A percentile compares a stretch with the other conserved stretches of the same genome.
These are phyloP conservation scores for Cydia fagiglandana DNA, from an alignment of 1,140 invertebrate species.

Conservation along the genomic window DNA sequence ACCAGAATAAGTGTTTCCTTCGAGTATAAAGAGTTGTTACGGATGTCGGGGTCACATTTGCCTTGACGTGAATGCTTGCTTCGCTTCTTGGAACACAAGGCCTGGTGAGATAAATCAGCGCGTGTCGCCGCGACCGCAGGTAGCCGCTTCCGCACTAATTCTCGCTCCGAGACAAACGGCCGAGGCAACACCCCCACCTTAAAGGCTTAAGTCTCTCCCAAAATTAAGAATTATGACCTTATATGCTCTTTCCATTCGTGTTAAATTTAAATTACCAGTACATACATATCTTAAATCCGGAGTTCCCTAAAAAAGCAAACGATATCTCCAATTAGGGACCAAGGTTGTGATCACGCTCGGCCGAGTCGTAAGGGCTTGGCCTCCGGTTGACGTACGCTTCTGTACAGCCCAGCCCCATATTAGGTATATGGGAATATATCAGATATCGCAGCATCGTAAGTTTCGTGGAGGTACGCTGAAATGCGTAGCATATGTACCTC, in stretches of 20 bases:
- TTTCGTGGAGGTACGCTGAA: too few relatives aligned
- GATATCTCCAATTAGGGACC: too few relatives aligned
- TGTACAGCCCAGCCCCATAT: too few relatives aligned
- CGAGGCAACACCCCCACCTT: slow-evolving; percentile 1
- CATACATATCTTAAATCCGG: background rate
- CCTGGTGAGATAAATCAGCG: slow-evolving; percentile 10
- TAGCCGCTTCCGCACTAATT: slow-evolving; percentile 31
- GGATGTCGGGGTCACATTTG: too few relatives aligned
- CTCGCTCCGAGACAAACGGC: slow-evolving; percentile 29
- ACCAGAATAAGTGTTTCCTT: background rate
- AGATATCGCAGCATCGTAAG: too few relatives aligned
- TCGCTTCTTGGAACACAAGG: background rate
- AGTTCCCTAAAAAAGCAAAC: too few relatives aligned
- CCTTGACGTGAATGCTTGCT: background rate
- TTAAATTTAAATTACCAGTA: background rate
- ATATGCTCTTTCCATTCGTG: background rate
- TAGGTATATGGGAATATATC: too few relatives aligned
- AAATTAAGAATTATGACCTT: slow-evolving; percentile 7
- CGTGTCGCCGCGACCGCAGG: slow-evolving; percentile 1
- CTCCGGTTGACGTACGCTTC: too few relatives aligned
- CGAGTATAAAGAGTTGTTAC: too few relatives aligned
- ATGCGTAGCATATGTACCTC: too few relatives aligned
- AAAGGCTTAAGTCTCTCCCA: slow-evolving; percentile 2
- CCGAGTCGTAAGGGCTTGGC: too few relatives aligned
- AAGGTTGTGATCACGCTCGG: too few relatives aligned